Evolutionary conservation across 2,888 invertebrate genomes (phyloP), one percentile per base, ranked within the genome.

Genomic region (Temnothorax ravouxi): DNA sequence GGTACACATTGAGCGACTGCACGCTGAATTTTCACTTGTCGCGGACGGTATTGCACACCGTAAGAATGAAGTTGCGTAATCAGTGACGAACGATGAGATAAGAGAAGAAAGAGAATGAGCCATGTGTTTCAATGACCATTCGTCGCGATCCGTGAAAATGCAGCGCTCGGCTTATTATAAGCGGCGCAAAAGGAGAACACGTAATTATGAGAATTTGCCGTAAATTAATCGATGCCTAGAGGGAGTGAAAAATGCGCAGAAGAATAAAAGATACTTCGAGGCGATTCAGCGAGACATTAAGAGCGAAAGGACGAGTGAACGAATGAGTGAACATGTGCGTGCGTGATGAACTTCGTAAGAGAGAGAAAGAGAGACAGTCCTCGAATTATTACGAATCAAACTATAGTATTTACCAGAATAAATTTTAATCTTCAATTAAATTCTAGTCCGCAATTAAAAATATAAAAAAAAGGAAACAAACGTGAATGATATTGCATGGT

Each of bases 351-450:
- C 59, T 69, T 82, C 41, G 52, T 61, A 72, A 76, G 52, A 69
- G 71, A 56, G 61, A 76, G 75, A 69, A 4, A 34, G 64, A 71
- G 41, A 67, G 71, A 72, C 34, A 64, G 92, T 91, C 92, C 91
- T 93, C 92, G 92, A 93, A 80, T 80, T 92, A 92, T 92, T 93
- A 92, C 90, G 91, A 94, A 94, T 94, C 93, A 94, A 94, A 94
- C 92, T 94, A 56, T 72, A 94, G 93, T 93, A 93, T 94, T 93
- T 93, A 94, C 91, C 93, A 93, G 92, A 93, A 93, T 94, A 93
- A 94, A 93, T 93, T 94, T 94, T 94, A 93, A 93, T 93, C 93
- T 93, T 91, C 90, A 91, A 94, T 94, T 93, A 94, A 94, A 93
- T 94, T 94, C 94, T 94, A 94, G 94, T 94, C 94, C 92, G 92